Evolutionary conservation across 1,140 invertebrate genomes (phyloP).

Genomic region (Drosophila paulistorum): DNA sequence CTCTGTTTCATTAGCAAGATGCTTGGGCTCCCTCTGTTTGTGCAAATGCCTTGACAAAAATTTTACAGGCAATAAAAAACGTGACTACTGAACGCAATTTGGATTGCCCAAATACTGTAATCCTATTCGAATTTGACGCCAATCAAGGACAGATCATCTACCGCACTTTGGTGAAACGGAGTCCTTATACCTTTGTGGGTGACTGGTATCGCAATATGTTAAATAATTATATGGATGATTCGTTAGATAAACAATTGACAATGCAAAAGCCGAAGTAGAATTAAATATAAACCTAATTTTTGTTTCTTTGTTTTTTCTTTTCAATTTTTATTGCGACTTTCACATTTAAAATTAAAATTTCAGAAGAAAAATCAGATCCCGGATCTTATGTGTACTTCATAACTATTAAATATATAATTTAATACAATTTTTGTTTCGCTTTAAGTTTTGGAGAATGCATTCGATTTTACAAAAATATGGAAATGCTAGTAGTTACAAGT

Average conservation of each 20-base stretch:
- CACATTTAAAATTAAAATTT: conserved; percentile 7
- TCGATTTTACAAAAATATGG: conserved; percentile 81
- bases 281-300: not conserved
- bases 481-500: conserved; percentile 68
- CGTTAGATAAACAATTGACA: not conserved
- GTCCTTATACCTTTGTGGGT: conserved; percentile 42
- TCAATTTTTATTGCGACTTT: conserved; percentile 11
- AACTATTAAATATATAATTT: conserved; percentile 73
- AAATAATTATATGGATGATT: conserved; percentile 31
- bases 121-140: conserved; percentile 42
- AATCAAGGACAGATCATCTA: conserved; percentile 29
- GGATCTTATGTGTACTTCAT: conserved; percentile 25
- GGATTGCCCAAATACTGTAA: conserved; percentile 44
- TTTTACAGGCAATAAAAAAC: conserved; percentile 23
- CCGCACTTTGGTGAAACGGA: conserved; percentile 5
- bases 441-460: conserved; percentile 67
- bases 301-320: not conserved
- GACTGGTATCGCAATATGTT: conserved; percentile 54
- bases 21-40: conserved; percentile 37
- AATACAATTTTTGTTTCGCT: conserved; percentile 60
- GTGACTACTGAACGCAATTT: conserved; percentile 22
- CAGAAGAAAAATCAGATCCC: conserved; percentile 12
- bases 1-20: conserved; percentile 17
- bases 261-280: not conserved
- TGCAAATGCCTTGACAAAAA: conserved; percentile 37